These are phyloP conservation scores for Notospermus geniculatus DNA, from an alignment of 1,140 invertebrate genomes.

Conservation along the genomic window DNA sequence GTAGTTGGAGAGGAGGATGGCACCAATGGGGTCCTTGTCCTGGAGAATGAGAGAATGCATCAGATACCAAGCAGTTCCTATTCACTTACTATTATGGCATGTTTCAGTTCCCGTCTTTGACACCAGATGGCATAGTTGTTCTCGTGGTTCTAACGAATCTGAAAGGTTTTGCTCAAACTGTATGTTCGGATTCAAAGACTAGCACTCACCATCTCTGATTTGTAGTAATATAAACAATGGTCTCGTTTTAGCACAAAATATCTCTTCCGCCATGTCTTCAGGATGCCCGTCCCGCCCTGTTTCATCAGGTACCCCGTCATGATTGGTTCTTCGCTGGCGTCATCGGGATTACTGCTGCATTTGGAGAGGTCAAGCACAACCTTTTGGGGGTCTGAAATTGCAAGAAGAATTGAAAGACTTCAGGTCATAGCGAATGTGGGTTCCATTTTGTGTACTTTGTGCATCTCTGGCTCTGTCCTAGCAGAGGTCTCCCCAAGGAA, in stretches of 20 bases:
- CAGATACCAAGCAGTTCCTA: too few species aligned
- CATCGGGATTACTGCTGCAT: conserved; percentile 35
- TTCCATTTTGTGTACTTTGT: too few species aligned
- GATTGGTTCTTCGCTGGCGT: conserved; percentile 64
- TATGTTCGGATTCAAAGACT: too few species aligned
- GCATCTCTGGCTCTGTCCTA: too few species aligned
- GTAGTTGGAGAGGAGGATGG: conserved; percentile 81
- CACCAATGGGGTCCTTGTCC: conserved; percentile 76
- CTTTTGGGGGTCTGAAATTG: conserved; percentile 63
- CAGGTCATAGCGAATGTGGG: too few species aligned
- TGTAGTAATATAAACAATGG: conserved; percentile 94
- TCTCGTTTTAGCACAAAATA: conserved; percentile 90
- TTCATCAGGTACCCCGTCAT: conserved; percentile 50
- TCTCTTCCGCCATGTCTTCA: conserved; percentile 72
- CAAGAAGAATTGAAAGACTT: conserved; percentile 6
- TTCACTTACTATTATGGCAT: too few species aligned
- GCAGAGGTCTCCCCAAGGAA: too few species aligned
- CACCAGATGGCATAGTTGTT: too few species aligned
- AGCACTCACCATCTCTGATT: conserved; percentile 67
- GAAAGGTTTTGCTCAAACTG: too few species aligned
- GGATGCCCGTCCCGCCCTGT: conserved; percentile 33
- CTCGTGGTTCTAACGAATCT: too few species aligned
- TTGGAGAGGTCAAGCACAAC: conserved; percentile 81
- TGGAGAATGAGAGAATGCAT: conserved; percentile 51
- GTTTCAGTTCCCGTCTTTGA: too few species aligned